Evolutionary conservation across 2,888 invertebrate species (phyloP).

Genomic region (Ariolimax columbianus): DNA sequence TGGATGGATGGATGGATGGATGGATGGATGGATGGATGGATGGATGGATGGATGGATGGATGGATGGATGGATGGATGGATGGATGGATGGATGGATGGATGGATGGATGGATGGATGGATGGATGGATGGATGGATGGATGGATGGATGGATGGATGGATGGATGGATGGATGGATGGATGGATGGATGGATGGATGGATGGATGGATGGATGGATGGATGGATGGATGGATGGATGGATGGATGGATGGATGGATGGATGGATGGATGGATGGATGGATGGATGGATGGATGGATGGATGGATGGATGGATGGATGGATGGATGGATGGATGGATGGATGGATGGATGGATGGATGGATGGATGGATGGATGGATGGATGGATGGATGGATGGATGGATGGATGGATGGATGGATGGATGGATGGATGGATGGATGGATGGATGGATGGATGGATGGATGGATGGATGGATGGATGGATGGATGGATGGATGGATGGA

Average conservation of each 20-base stretch:
- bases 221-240: no score
- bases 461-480: not conserved
- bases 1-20: not conserved
- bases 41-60: not conserved
- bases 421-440: not conserved
- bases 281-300: not conserved
- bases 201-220: no score
- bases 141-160: no score
- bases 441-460: not conserved
- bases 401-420: not conserved
- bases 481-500: conserved; percentile 14
- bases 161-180: no score
- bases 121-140: no score
- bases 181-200: no score
- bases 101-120: no score
- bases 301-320: not conserved
- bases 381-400: not conserved
- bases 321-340: not conserved
- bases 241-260: no score
- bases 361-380: not conserved
- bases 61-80: no score
- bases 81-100: no score
- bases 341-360: not conserved
- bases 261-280: not conserved
- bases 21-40: not conserved